A percentile compares a stretch with the other conserved stretches of the same genome.
Evolutionary conservation across 2,113 vertebrate species (phyloP).

Genomic region (Piaya cayana): DNA sequence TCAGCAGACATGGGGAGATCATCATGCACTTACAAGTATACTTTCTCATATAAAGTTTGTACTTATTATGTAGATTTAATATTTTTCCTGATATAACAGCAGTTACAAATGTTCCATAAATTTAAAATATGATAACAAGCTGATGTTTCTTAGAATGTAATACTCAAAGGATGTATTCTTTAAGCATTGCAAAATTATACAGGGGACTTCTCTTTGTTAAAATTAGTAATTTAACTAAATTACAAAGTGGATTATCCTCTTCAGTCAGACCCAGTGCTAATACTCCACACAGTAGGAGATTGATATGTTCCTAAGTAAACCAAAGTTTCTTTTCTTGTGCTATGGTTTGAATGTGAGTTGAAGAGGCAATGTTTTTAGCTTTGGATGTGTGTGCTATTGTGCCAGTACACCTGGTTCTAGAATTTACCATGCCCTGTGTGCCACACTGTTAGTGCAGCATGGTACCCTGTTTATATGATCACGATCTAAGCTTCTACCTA

Average conservation of each 20-base stretch:
- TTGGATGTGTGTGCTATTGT: background rate
- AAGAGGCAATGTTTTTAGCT: slow-evolving; percentile 3
- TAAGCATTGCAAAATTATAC: slow-evolving; percentile 70
- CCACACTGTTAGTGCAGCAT: accelerated
- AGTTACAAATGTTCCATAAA: slow-evolving; percentile 73
- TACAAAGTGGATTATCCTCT: slow-evolving; percentile 71
- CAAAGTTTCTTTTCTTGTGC: slow-evolving; percentile 61
- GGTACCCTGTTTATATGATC: background rate
- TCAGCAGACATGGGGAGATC: slow-evolving; percentile 46
- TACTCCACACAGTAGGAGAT: slow-evolving; percentile 61
- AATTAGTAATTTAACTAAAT: slow-evolving; percentile 78
- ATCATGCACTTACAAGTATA: slow-evolving; percentile 50
- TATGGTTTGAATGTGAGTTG: background rate
- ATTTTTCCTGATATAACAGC: slow-evolving; percentile 67
- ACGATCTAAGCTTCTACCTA: background rate
- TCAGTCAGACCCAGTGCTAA: slow-evolving; percentile 53
- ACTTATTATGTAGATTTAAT: slow-evolving; percentile 70
- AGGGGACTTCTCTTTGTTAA: slow-evolving; percentile 66
- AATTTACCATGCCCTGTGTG: background rate
- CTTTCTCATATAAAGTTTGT: slow-evolving; percentile 66
- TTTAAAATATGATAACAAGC: slow-evolving; percentile 66
- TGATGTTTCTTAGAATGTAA: slow-evolving; percentile 59
- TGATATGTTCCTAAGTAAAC: slow-evolving; percentile 60
- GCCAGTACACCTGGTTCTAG: background rate
- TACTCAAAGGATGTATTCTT: slow-evolving; percentile 70